Base-by-base conservation (phyloP, 2,797 vertebrate species). In the Chiroxiphia lanceolata region DNA sequence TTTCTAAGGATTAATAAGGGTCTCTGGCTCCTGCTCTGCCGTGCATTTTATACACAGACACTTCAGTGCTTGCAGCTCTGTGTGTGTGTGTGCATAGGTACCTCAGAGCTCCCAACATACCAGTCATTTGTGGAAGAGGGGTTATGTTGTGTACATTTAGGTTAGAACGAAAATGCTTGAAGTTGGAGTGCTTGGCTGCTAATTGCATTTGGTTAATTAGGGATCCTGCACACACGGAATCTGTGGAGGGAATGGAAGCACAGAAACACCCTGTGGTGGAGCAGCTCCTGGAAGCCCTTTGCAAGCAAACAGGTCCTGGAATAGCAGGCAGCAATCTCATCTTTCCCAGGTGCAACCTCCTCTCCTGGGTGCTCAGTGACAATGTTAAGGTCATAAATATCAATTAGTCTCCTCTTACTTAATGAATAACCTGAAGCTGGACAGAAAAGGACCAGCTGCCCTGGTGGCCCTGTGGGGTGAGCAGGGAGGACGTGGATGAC, bases 141-240 rank as follows among this genome's bases (percentile, higher is more conserved):
- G 61, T 77, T 87, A 10, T 42, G 69, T 65, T 82, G 60, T 79
- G 47, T 83, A 59, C 71, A 12, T 65, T 77, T 29, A 33, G n/a
- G 71, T 57, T 81, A 80, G 82, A 83, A 57, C 18, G 42, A 83
- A 93, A 89, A 82, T 42, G 70, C 83, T 87, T 59, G 34, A 68
- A 76, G 78, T 42, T 23, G 6, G 69, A 91, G 78, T 51, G 68
- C 67, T 82, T 53, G 1, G 0, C 26, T 85, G 85, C 70, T 96
- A 84, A 91, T 95, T 90, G 59, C 47, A 31, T 78, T 56, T 89
- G 63, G 48, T 89, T 94, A 74, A 93, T 95, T 90, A 63, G 76
- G 38, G 56, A 31, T 72, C 36, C 76, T 71, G 14, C 40, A 15
- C 61, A 27, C 10, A 7, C 27, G 45, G 56, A 65, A 50, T 84